Base-by-base conservation (phyloP, 2,113 vertebrate species). In the Galeopterus variegatus region DNA sequence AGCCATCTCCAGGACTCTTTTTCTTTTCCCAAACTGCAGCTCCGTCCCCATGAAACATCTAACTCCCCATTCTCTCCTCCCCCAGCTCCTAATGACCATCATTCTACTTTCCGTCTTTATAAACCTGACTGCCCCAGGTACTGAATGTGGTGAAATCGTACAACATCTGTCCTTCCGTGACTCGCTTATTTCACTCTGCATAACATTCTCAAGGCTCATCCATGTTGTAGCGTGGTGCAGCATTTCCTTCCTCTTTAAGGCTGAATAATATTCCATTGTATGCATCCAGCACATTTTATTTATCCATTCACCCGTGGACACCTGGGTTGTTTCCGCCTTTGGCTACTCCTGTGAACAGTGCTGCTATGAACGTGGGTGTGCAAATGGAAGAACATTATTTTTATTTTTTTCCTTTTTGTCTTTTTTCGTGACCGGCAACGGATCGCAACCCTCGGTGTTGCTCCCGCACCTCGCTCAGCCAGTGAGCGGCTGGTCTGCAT, bases 61-160 rank as follows among this genome's bases (percentile, higher is more conserved):
- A 33, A 1, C 1, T 23, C 41, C 52, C 17, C 1, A 3, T 12
- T 45, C 33, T 23, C 6, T 1, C 23, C 14, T 5, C 10, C 41
- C 54, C 11, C 67, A 15, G 67, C 17, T 41, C 31, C 18, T 14
- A 54, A 10, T 52, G 11, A 7, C 24, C n/a, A 31, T 10, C 18
- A 10, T 64, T 31, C 69, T 21, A 18, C 33, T 41, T 19, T 36
- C 56, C 23, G 23, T 23, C 33, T 17, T 33, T 54, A 10, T 67
- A 48, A 41, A 33, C 13, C 0, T 65, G 80, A 52, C 41, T 2
- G 2, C 41, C 26, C 72, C 12, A 33, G 41, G 45, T 19, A 24
- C 11, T 15, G 23, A 72, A 8, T 1, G 2, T 3, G 28, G 83
- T 6, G 50, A 28, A 58, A 6, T 24, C 54, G 18, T 0, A 6